Conservation (phyloP, 2,888 invertebrate genomes). For the Mesochorus sp. region DNA sequence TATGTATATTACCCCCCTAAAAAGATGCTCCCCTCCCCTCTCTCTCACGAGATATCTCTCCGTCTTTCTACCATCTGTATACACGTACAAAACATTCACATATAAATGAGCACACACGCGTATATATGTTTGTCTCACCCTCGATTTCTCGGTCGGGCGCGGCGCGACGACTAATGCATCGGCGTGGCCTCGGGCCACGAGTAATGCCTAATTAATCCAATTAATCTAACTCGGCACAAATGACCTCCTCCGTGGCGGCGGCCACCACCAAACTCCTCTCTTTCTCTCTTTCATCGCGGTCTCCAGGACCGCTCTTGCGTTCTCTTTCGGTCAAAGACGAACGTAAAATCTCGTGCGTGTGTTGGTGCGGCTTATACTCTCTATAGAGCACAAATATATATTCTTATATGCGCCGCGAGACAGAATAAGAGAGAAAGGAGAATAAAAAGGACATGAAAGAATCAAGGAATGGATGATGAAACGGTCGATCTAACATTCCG, state of each 20-base stretch:
- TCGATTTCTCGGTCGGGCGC: slow-evolving; percentile 63
- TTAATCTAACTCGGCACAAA: slow-evolving; percentile 82
- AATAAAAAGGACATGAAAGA: slow-evolving; percentile 38
- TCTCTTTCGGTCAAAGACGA: slow-evolving; percentile 56
- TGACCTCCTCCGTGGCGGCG: slow-evolving; percentile 75
- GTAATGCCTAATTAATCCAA: slow-evolving; percentile 82
- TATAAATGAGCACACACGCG: too few species aligned
- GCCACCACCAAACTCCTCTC: slow-evolving; percentile 50
- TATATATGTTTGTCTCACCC: slow-evolving; percentile 22
- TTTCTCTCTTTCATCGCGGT: slow-evolving; percentile 3
- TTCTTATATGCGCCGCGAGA: too few species aligned
- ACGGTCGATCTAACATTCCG: slow-evolving; percentile 81
- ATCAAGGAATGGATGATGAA: slow-evolving; percentile 73
- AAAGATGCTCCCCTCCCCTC: slow-evolving; percentile 31
- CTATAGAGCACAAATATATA: too few species aligned
- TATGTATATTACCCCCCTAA: slow-evolving; percentile 18
- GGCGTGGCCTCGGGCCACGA: slow-evolving; percentile 77
- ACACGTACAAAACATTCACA: slow-evolving; percentile 13
- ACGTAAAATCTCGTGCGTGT: slow-evolving; percentile 43
- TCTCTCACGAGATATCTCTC: slow-evolving; percentile 11
- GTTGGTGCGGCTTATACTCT: slow-evolving; percentile 25
- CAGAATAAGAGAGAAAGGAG: slow-evolving; percentile 1
- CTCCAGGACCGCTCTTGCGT: slow-evolving; percentile 10
- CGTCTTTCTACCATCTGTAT: slow-evolving; percentile 6
- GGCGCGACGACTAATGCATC: slow-evolving; percentile 77